Evolutionary conservation across 2,888 invertebrate genomes (phyloP).

Genomic region (Aphodius granarius): DNA sequence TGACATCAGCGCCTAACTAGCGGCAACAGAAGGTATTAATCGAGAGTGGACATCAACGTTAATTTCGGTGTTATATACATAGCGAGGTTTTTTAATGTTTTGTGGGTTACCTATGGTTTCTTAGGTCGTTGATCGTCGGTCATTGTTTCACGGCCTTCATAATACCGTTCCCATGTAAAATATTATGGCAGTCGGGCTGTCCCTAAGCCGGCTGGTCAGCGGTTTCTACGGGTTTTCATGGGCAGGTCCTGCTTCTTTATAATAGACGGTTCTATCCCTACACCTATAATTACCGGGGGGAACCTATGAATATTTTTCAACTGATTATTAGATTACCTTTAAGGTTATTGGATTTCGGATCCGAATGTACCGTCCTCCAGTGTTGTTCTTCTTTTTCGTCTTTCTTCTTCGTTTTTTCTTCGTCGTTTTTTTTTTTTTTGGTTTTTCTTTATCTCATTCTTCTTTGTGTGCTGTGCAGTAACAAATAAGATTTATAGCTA

Average conservation of each 20-base stretch:
- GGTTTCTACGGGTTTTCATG: conserved; percentile 27
- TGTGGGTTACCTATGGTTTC: no score
- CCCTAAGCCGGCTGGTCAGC: background rate
- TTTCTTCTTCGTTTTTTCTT: no score
- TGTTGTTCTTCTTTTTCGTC: no score
- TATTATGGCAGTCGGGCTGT: conserved; percentile 31
- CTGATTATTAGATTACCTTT: conserved; percentile 45
- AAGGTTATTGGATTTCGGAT: conserved; percentile 34
- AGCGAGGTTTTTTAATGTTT: no score
- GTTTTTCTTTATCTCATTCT: no score
- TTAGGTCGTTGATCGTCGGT: conserved; percentile 17
- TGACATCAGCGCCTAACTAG: no score
- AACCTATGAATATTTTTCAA: conserved; percentile 47
- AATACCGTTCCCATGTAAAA: conserved; percentile 28
- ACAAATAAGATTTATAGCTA: background rate
- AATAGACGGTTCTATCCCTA: conserved; percentile 50
- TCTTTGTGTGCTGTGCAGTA: no score
- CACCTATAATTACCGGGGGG: conserved; percentile 47
- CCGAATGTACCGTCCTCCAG: no score
- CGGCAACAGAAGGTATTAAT: no score
- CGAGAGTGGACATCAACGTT: no score
- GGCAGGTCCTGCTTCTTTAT: conserved; percentile 52
- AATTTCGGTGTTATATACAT: no score
- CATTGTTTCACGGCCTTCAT: conserved; percentile 28
- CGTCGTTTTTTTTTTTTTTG: background rate